phyloP scores from a whole-genome alignment of 2,113 vertebrate species.

The human region GRCh38 chr5:107593501-107594000 shows the following conservation, averaged over 20 bases:
- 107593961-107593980: slow-evolving; percentile 4
- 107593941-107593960: neutral
- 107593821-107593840: neutral
- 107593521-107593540: neutral
- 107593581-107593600: neutral
- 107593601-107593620: neutral
- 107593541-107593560: neutral
- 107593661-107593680: neutral
- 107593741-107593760: neutral
- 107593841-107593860: neutral
- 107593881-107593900: slow-evolving; percentile 10
- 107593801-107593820: neutral
- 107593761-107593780: neutral
- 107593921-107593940: neutral
- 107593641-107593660: neutral
- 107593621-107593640: neutral
- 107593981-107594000: neutral
- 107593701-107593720: neutral
- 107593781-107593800: neutral
- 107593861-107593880: neutral
- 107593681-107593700: neutral
- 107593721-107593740: neutral
- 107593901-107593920: neutral
- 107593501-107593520: neutral
- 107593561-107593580: neutral